Percentiles rank a stretch among this genome's conserved stretches.
These are phyloP conservation scores for Choreutis nemorana DNA, from an alignment of 2,888 invertebrate genomes.

Conservation along the genomic window DNA sequence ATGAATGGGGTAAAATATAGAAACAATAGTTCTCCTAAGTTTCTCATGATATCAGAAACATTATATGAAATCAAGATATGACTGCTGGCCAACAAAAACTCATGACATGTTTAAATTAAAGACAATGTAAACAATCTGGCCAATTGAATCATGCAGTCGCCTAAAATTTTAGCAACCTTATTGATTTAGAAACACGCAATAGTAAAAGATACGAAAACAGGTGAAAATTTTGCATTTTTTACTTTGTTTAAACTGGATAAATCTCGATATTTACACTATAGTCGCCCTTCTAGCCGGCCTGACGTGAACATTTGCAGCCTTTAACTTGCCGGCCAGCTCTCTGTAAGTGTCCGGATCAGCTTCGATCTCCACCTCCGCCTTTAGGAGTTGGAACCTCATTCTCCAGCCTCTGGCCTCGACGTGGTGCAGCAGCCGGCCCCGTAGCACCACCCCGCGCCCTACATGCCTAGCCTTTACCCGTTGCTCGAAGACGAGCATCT, in stretches of 20 bases:
- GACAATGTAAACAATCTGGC: too few species aligned
- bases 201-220: too few species aligned
- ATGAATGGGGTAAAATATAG: too few species aligned
- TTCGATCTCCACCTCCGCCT: slow-evolving; percentile 53
- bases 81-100: too few species aligned
- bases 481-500: slow-evolving; percentile 61
- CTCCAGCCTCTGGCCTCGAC: slow-evolving; percentile 52
- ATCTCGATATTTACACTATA: slow-evolving; percentile 32
- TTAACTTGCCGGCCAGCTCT: slow-evolving; percentile 39
- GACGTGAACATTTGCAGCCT: slow-evolving; percentile 45
- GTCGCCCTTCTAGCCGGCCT: slow-evolving; percentile 34
- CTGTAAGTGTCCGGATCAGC: slow-evolving; percentile 47
- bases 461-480: slow-evolving; percentile 47
- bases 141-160: too few species aligned
- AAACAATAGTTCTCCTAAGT: too few species aligned
- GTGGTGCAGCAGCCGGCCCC: slow-evolving; percentile 48
- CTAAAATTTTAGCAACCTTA: not conserved
- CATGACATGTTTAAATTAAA: too few species aligned
- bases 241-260: not conserved
- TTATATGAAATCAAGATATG: too few species aligned
- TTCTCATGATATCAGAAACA: too few species aligned
- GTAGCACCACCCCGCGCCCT: slow-evolving; percentile 42
- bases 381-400: slow-evolving; percentile 49
- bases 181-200: not conserved
- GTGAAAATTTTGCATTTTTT: not conserved